These are phyloP conservation scores for Monoplex corrugatus DNA, from an alignment of 2,888 invertebrate genomes.

Conservation along the genomic window DNA sequence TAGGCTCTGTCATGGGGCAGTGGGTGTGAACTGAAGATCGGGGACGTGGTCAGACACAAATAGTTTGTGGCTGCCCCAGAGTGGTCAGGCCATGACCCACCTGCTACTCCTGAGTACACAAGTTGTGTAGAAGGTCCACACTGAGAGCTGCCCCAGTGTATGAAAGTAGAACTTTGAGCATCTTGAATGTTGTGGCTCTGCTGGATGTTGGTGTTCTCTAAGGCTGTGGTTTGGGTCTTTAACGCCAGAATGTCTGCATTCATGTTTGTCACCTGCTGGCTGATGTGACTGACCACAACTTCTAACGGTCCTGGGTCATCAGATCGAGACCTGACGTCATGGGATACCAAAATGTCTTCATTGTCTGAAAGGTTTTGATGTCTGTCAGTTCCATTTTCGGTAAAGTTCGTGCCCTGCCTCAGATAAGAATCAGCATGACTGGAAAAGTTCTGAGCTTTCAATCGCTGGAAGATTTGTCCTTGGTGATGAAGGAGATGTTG, in stretches of 20 bases:
- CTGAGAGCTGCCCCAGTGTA: constrained; percentile 20
- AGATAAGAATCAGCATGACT: neutral
- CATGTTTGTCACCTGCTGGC: neutral
- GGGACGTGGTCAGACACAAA: constrained; percentile 3
- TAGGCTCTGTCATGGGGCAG: neutral
- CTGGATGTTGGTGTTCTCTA: neutral
- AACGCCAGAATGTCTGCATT: neutral
- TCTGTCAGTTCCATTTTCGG: neutral
- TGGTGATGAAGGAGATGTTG: neutral
- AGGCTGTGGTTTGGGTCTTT: neutral
- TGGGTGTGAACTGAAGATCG: neutral
- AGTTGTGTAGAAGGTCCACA: neutral
- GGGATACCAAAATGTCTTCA: neutral
- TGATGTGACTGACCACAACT: constrained; percentile 8
- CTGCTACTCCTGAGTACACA: constrained; percentile 14
- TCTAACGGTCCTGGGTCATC: neutral
- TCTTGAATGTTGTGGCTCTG: neutral
- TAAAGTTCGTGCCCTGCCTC: neutral
- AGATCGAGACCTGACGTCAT: constrained; percentile 6
- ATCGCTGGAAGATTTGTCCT: neutral
- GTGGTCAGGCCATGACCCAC: neutral
- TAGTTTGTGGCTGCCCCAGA: neutral
- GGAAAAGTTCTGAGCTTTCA: neutral
- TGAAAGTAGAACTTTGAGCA: neutral
- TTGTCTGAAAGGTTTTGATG: too few relatives aligned